phyloP scores from a whole-genome alignment of 2,797 vertebrate species.

The Sylvilagus floridanus region DNA sequence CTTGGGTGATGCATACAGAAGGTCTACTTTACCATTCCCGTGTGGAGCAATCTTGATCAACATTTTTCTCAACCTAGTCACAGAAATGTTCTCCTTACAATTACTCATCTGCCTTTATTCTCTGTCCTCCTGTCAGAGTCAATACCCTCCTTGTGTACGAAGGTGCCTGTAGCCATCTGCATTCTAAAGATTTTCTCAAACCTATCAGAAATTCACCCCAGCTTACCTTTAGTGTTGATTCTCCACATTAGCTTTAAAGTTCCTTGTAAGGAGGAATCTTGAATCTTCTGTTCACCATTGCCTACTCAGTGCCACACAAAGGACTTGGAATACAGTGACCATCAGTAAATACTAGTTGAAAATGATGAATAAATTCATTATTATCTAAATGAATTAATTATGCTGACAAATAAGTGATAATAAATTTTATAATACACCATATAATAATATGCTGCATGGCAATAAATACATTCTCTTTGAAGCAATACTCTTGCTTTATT shows the following conservation, averaged over 20 bases:
- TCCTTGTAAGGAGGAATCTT: fast-evolving
- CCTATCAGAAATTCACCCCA: no score
- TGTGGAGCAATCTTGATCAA: no score
- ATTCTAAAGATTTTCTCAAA: no score
- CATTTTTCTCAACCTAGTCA: no score
- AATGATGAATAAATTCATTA: neutral
- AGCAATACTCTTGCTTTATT: neutral
- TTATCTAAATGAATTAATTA: neutral
- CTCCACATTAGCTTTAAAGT: neutral
- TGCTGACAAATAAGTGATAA: neutral
- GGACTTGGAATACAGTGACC: no score
- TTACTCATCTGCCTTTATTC: no score
- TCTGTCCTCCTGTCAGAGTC: no score
- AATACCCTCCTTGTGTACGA: no score
- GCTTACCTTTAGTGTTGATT: neutral
- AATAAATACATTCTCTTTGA: neutral
- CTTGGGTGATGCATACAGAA: no score
- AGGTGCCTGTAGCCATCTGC: no score
- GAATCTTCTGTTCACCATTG: neutral
- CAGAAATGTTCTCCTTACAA: no score
- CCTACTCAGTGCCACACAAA: neutral
- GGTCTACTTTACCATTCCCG: no score
- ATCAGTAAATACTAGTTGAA: neutral
- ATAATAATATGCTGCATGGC: neutral
- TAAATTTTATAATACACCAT: neutral